Evolutionary conservation across 2,888 invertebrate species (phyloP), one percentile per base, ranked within the genome.

Genomic region (Lasioglossum lativentre): DNA sequence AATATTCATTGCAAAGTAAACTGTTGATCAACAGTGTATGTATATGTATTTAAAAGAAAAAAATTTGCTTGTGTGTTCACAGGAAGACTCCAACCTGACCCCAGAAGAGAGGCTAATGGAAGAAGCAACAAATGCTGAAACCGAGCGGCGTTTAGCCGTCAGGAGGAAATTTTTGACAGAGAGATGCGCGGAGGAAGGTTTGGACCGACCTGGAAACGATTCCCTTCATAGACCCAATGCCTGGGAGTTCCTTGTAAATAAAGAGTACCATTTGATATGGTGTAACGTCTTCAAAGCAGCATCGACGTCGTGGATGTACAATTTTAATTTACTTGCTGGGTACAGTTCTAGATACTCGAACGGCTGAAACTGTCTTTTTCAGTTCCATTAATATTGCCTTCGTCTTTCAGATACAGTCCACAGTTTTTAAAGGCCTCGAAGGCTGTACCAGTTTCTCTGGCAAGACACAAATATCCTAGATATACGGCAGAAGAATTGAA

Each of bases 261-360:
- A 96, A 90, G 97, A 97, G 93, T 97, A 98, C 94, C 97, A 97
- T 94, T 96, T 98, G 80, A 97, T 98, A 94, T 98, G 98, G 98
- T 97, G 97, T 93, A 97, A 97, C 93, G 96, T 97, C 88, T 97
- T 97, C 93, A 97, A 97, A 95, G 97, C 97, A 56, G 97, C 97
- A 16, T 98, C 98, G n/a, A 98, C 98, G 30, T 98, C 98, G 0
- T 98, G 98, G 98, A 98, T 98, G 97, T 98, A 98, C 95, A 98
- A 98, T 95, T 98, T 98, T 95, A 98, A 98, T 95, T 95, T 98
- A 78, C 96, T 98, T 95, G 98, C 98, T 14, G 98, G 98, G 95
- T 96, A 95, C 90, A 82, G 47, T 14, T n/a, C 12, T 56, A 23
- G 1, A 23, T 38, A 16, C 27, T 40, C 4, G 14, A 16, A 34